A percentile compares a stretch with the other conserved stretches of the same genome.
Conservation (phyloP, 2,888 invertebrate genomes). For the Rutpela maculata region DNA sequence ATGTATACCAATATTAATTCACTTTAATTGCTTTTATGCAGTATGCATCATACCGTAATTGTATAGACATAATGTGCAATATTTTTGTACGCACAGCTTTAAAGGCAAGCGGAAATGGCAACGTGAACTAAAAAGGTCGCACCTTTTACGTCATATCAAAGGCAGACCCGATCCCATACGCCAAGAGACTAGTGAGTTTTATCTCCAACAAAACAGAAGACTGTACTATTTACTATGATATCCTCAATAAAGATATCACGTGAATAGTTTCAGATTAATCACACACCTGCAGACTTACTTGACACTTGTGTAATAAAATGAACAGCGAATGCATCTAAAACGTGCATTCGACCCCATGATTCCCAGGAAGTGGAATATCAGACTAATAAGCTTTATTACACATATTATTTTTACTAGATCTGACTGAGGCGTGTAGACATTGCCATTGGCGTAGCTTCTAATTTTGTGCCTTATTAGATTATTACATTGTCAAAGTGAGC, state of each 20-base stretch:
- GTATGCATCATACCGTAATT: too few relatives aligned
- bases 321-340: constrained; percentile 24
- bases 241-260: constrained; percentile 41
- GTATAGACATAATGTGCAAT: background rate
- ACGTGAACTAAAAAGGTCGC: constrained; percentile 48
- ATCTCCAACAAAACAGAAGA: constrained; percentile 19
- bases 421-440: background rate
- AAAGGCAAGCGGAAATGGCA: background rate
- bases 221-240: constrained; percentile 26
- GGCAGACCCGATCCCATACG: constrained; percentile 31
- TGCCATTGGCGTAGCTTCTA: background rate
- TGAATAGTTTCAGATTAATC: constrained; percentile 39
- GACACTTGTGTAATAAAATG: constrained; percentile 15
- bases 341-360: constrained; percentile 8
- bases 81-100: background rate
- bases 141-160: constrained; percentile 43
- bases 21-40: too few relatives aligned
- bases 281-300: constrained; percentile 32
- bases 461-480: background rate
- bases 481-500: background rate
- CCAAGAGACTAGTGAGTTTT: background rate
- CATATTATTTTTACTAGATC: background rate
- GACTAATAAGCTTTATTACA: constrained; percentile 17
- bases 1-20: too few relatives aligned
- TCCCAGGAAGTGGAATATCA: constrained; percentile 28